Evolutionary conservation across 2,797 vertebrate species (phyloP).

Genomic region (Basileuterus tristriatus): DNA sequence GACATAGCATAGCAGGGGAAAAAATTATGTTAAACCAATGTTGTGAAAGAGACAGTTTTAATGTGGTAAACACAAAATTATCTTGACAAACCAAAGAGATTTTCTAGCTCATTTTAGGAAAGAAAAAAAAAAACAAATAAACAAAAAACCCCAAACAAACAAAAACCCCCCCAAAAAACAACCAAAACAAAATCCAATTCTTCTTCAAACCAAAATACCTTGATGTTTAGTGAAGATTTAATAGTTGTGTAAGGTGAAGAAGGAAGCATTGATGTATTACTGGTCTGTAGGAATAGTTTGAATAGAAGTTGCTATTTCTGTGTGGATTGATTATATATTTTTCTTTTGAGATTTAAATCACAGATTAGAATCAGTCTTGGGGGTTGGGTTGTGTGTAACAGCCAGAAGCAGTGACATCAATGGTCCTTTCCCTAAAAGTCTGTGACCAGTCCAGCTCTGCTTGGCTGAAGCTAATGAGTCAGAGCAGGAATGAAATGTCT

Average conservation of each 20-base stretch:
- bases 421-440: neutral
- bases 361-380: neutral
- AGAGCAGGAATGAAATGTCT: neutral
- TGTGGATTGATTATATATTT: neutral
- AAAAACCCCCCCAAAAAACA: too few species aligned
- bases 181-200: neutral
- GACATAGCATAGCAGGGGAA: neutral
- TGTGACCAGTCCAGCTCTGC: neutral
- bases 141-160: too few species aligned
- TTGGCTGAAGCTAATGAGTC: neutral
- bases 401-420: neutral
- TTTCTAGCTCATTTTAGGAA: neutral
- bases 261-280: neutral
- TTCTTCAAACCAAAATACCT: neutral
- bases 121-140: too few species aligned
- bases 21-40: neutral
- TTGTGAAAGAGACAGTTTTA: neutral
- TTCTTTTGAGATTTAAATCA: neutral
- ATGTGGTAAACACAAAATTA: neutral
- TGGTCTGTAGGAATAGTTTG: neutral
- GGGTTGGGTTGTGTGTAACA: neutral
- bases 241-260: neutral
- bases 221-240: neutral
- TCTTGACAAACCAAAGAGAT: neutral
- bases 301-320: neutral